Evolutionary conservation across 2,113 vertebrate genomes (phyloP), one percentile per base, ranked within the genome.

Genomic region (Benitochromis conjunctus): DNA sequence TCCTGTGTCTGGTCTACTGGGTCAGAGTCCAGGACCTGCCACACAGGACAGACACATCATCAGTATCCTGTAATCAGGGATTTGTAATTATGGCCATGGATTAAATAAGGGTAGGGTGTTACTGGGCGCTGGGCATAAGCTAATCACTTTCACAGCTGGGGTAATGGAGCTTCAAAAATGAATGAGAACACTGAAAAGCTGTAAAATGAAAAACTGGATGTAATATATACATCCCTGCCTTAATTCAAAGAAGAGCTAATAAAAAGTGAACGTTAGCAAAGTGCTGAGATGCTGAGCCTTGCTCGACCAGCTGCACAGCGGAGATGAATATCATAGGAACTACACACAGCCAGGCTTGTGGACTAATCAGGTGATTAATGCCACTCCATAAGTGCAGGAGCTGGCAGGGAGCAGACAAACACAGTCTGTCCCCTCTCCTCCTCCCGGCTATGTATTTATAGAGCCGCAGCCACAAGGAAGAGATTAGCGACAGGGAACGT

Each of bases 21-120:
- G 89, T 97, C 96, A n/a, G 96, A 97, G 85, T 97, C 96, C 86
- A 97, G 91, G 54, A 97, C 96, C 96, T 97, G 90, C 4, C 18
- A 12, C 4, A 56, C 51, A 78, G 11, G 36, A 86, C 1, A 54
- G 11, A 88, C 57, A 84, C 24, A 64, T 88, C 31, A 66, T 89
- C 69, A 60, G 46, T 16, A 60, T 16, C 8, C 31, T 82, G 76
- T 81, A 85, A 90, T 79, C 29, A 71, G 41, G 60, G 29, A 74
- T 86, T 78, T 80, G 77, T 82, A 77, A 86, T 86, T 29, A 64
- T 38, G 58, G 41, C n/a, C n/a, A 43, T 34, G 46, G 79, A 84
- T 85, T 89, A 83, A 92, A 77, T 51, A 83, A 69, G 19, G 64
- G 48, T n/a, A 62, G 48, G 34, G 69, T 87, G 84, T 57, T 82